Evolutionary conservation across 2,113 vertebrate genomes (phyloP), one percentile per base, ranked within the genome.

Genomic region (Ranitomeya imitator): DNA sequence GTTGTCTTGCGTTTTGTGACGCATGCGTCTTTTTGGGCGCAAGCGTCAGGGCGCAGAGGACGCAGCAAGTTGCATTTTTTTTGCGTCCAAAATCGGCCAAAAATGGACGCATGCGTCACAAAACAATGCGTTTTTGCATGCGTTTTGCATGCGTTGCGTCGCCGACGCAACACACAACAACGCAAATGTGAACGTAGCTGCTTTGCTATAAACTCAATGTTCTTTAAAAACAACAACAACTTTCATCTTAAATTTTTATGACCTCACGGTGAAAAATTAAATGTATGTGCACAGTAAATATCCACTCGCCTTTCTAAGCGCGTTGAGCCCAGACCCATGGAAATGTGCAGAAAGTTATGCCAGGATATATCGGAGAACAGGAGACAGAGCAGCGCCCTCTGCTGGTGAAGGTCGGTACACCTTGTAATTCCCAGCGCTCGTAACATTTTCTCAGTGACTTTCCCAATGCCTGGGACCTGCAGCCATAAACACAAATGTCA

Each of bases 371-470:
- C 97, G 0, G 98, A 97, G 91, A 99, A 99, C 67, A 99, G 92
- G 89, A 99, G 92, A 7, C 96, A 97, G 91, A 99, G 92, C 88
- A 98, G 82, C 7, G 95, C 96, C 94, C 97, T 97, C 96, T 98
- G 94, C 93, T 98, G 96, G 90, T 95, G 92, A 3, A 99, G 95
- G 52, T 99, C 95, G 60, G 96, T 93, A 91, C 98, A 99, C 86
- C 91, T 97, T 87, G 92, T 94, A 93, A 99, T 94, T 83, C 93
- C 96, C 88, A 99, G 93, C 4, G 96, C 96, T 69, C 95, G 96
- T 15, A 99, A 93, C 97, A 99, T 96, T 93, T 98, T 99, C 93
- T 99, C 98, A n/a, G 97, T 99, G 86, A 99, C 98, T 93, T 98
- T 99, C 89, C 98, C 98, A 86, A 99, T 95, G 73, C 98, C 98